These are phyloP conservation scores for Acrocephalus kingi DNA, from an alignment of 2,113 vertebrate species.

Conservation along the genomic window DNA sequence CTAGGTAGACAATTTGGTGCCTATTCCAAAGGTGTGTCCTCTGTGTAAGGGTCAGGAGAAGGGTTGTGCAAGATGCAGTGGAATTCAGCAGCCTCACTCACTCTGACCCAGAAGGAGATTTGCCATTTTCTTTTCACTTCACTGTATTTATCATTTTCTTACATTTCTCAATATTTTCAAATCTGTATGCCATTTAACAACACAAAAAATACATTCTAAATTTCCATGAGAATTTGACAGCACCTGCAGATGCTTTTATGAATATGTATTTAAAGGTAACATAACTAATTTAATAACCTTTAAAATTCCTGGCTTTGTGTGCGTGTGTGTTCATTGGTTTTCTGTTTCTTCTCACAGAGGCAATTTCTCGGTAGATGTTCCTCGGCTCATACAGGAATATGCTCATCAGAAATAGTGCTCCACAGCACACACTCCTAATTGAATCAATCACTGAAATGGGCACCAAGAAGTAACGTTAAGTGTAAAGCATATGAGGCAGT, in stretches of 20 bases:
- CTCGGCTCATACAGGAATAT: background rate
- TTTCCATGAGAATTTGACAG: background rate
- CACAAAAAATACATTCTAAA: background rate
- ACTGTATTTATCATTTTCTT: background rate
- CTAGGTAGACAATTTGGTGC: background rate
- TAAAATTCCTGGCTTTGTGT: background rate
- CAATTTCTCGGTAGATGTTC: background rate
- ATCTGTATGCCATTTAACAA: background rate
- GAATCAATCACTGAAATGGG: background rate
- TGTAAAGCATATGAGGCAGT: background rate
- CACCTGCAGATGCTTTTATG: conserved; percentile 12
- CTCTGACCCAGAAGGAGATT: background rate
- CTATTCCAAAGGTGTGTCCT: background rate
- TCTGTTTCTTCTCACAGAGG: background rate
- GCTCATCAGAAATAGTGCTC: background rate
- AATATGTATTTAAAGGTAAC: conserved; percentile 26
- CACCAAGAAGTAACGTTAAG: background rate
- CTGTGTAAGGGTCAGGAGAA: background rate
- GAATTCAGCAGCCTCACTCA: background rate
- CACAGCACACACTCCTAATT: background rate
- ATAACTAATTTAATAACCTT: conserved; percentile 2
- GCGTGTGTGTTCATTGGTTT: background rate
- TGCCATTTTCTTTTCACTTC: background rate
- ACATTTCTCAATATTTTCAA: background rate
- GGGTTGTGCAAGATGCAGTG: background rate